A percentile compares a stretch with the other conserved stretches of the same genome.
Evolutionary conservation across 2,797 vertebrate species (phyloP).

Genomic region (Menidia menidia): DNA sequence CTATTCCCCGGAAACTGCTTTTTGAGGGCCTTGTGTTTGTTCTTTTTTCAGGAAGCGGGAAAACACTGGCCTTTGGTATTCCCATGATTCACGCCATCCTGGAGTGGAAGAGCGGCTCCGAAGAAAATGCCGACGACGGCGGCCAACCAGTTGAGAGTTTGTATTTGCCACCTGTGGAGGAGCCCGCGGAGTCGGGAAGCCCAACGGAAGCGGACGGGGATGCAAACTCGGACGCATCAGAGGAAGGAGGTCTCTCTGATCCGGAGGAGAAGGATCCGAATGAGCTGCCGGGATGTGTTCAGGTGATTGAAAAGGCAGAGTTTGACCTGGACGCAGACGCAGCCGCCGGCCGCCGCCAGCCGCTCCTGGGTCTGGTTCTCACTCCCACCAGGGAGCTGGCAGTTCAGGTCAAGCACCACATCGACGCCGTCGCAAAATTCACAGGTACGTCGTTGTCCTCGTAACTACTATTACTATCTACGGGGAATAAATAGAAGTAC

Average conservation of each 20-base stretch:
- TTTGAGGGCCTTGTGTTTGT: conserved; percentile 10
- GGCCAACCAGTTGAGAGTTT: conserved; percentile 56
- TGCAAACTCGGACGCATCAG: conserved; percentile 1
- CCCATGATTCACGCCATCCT: conserved; percentile 95
- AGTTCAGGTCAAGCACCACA: conserved; percentile 96
- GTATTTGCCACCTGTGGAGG: conserved; percentile 52
- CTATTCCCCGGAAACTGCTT: background rate
- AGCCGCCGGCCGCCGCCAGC: conserved; percentile 57
- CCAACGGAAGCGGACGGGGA: conserved; percentile 26
- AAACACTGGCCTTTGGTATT: conserved; percentile 96
- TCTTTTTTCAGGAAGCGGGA: conserved; percentile 90
- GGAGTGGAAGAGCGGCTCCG: conserved; percentile 82
- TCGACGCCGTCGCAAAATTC: conserved; percentile 92
- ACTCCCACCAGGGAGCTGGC: conserved; percentile 97
- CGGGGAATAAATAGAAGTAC: background rate
- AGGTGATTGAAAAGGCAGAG: conserved; percentile 67
- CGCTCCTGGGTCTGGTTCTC: conserved; percentile 92
- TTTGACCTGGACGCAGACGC: conserved; percentile 58
- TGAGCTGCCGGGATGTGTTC: conserved; percentile 64
- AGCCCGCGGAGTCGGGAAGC: background rate
- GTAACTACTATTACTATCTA: too few relatives aligned
- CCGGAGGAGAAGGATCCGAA: conserved; percentile 52
- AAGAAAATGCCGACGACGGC: conserved; percentile 29
- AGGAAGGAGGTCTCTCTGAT: conserved; percentile 10
- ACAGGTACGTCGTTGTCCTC: conserved; percentile 82